phyloP scores from a whole-genome alignment of 2,113 vertebrate genomes.

The Rhea americana region DNA sequence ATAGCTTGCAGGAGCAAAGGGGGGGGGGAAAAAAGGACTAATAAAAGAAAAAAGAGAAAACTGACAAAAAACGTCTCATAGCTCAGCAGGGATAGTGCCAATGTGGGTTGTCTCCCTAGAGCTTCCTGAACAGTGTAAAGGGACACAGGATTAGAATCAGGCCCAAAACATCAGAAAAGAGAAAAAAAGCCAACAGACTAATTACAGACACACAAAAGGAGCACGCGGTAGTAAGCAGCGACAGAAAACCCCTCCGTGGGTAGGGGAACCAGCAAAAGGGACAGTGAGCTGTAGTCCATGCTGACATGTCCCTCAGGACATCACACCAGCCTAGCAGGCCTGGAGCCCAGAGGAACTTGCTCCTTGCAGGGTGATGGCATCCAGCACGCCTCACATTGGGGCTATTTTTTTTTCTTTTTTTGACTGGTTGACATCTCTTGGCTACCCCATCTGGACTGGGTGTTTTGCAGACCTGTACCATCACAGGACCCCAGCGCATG shows the following conservation, averaged over 20 bases:
- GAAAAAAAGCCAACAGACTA: background rate
- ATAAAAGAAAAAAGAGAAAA: background rate
- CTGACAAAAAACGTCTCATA: background rate
- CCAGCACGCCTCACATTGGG: background rate
- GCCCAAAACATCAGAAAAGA: background rate
- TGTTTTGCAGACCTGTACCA: background rate
- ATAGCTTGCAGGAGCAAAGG: background rate
- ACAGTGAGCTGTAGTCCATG: background rate
- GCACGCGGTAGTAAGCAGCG: rapidly evolving
- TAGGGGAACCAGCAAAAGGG: background rate
- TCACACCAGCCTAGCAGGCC: background rate
- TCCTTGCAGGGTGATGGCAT: background rate
- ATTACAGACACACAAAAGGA: background rate
- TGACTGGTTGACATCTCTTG: no score
- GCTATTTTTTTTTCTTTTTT: no score
- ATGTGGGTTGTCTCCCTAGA: background rate
- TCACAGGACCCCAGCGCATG: background rate
- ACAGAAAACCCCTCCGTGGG: background rate
- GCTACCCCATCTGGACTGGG: background rate
- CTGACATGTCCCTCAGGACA: background rate
- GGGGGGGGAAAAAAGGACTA: no score
- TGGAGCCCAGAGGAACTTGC: background rate
- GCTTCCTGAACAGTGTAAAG: background rate
- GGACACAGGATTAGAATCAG: background rate
- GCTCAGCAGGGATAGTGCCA: background rate